Percentiles rank a stretch among this genome's conserved stretches.
Evolutionary conservation across 2,797 vertebrate species (phyloP).

Genomic region (Knipowitschia caucasica): DNA sequence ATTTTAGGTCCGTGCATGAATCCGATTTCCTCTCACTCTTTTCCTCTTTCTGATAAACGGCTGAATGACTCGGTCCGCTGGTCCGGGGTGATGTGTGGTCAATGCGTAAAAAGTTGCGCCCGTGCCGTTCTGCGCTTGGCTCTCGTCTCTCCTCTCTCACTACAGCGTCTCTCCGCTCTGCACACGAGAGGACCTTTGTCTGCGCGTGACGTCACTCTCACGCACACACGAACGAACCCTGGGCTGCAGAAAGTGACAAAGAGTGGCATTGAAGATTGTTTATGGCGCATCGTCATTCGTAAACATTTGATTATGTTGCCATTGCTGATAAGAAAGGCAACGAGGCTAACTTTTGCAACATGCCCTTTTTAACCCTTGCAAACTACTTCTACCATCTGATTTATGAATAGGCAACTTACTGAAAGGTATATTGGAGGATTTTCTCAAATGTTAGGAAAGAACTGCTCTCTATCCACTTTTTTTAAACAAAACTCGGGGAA

Average conservation of each 20-base stretch:
- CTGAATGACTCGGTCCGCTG: neutral
- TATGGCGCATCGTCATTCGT: neutral
- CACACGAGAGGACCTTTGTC: constrained; percentile 56
- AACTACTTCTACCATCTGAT: no score
- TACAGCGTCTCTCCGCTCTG: constrained; percentile 32
- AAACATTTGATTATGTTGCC: constrained; percentile 1
- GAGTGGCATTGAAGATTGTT: neutral
- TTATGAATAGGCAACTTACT: no score
- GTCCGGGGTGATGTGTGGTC: constrained; percentile 32
- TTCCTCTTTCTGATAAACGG: neutral
- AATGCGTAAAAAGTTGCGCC: constrained; percentile 26
- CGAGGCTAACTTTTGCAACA: neutral
- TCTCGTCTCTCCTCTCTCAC: constrained; percentile 27
- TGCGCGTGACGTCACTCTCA: constrained; percentile 59
- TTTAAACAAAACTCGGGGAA: no score
- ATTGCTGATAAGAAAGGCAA: neutral
- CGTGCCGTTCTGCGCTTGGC: constrained; percentile 58
- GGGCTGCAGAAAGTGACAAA: constrained; percentile 1
- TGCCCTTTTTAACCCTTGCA: no score
- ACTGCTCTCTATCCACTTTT: no score
- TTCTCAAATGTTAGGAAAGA: no score
- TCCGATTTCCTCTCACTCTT: neutral
- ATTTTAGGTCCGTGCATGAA: constrained; percentile 53
- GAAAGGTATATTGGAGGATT: no score
- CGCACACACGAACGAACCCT: constrained; percentile 14